These are phyloP conservation scores for Clusia tigrina DNA, from an alignment of 2,888 invertebrate genomes.

Conservation along the genomic window DNA sequence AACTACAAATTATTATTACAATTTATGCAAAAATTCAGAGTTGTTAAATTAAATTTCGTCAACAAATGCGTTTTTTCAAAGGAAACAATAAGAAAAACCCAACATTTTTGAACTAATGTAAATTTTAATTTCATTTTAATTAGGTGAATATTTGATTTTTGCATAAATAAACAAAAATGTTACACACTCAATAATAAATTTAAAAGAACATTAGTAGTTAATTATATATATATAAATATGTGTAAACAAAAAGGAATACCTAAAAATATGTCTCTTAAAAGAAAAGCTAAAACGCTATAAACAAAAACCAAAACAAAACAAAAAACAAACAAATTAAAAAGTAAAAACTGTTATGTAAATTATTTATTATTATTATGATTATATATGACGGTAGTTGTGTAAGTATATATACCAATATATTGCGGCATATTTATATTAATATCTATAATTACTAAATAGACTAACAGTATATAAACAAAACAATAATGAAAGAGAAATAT, in stretches of 20 bases:
- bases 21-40: constrained; percentile 31
- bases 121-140: background rate
- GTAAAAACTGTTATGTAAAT: constrained; percentile 58
- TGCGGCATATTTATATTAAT: constrained; percentile 36
- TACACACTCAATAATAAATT: background rate
- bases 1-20: constrained; percentile 10
- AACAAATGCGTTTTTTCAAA: too few relatives aligned
- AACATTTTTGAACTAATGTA: background rate
- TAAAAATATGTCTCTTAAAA: constrained; percentile 35
- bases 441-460: constrained; percentile 47
- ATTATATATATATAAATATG: background rate
- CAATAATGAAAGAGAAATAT: constrained; percentile 32
- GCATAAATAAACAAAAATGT: constrained; percentile 22
- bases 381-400: constrained; percentile 45
- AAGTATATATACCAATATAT: constrained; percentile 44
- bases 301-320: too few relatives aligned
- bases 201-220: constrained; percentile 15
- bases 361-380: constrained; percentile 49
- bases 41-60: constrained; percentile 27
- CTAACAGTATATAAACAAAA: constrained; percentile 44
- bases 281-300: constrained; percentile 32
- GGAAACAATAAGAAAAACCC: background rate
- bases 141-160: background rate
- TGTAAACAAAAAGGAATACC: constrained; percentile 40
- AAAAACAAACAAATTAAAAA: too few relatives aligned